Evolutionary conservation across 64 coral and sea anemone species (phyloP), one percentile per base, ranked within the genome.

Genomic region (Acropora yongei): DNA sequence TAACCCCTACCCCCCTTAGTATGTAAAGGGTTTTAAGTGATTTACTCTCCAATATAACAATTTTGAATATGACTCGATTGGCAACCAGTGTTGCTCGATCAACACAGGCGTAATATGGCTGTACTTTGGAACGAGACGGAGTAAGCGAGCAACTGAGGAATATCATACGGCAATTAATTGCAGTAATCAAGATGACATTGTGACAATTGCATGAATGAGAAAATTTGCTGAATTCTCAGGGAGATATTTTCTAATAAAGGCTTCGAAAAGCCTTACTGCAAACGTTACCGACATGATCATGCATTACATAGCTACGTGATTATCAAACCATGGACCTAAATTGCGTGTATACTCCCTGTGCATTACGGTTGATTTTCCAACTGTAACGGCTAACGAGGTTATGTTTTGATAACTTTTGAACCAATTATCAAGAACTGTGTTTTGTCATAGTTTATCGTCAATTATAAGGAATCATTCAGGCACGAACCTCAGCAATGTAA

Each of bases 171-270:
- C 18, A 92, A 49, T 49, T 68, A 84, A 63, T 77, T 92, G 63
- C 73, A 92, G 16, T 78, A 92, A 40, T 92, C 90, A 12, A 86
- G 57, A 65, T 92, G 67, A n/a, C 17, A 92, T 30, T 13, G 90
- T 77, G 44, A 86, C 80, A 86, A 92, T 49, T 53, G 90, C 82
- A 42, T 92, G 90, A 16, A 92, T 75, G 42, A 91, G 89, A 43
- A 47, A 72, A 41, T 91, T 91, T 60, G 75, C 44, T 47, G 89
- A 58, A 18, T 82, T 40, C 17, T 74, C 89, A 73, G 89, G 50
- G 80, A 91, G 63, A 30, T 67, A 91, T 91, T 60, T 83, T 11
- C 80, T 83, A 49, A 63, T 63, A 63, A 63, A 63, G 60, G 60
- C 60, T 63, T 63, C 60, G 10, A 63, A 63, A 63, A 63, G 7